Evolutionary conservation across 2,113 vertebrate genomes (phyloP), one percentile per base, ranked within the genome.

Genomic region (Cyprinodon tularosa): DNA sequence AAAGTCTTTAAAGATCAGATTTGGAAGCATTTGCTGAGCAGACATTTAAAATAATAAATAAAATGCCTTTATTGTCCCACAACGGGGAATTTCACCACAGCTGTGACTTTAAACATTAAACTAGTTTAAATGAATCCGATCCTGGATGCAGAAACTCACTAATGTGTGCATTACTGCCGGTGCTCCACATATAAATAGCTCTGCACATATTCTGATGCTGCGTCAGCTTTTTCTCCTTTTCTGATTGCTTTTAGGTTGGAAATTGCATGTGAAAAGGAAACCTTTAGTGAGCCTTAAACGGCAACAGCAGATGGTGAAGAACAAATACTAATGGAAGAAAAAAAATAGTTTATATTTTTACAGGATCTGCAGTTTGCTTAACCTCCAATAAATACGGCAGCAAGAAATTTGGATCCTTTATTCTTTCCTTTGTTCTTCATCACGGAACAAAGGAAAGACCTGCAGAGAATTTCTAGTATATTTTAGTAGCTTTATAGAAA

Each of bases 71-170:
- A 29, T 29, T 29, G 29, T 29, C 29, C 29, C 29, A 29, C 29
- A 29, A 29, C 29, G 29, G 29, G 29, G 29, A 29, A 29, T 29
- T 29, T 48, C 10, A 74, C 1, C 53, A 20, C 22, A 44, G 37
- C 38, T 36, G 11, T 68, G 38, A 65, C 20, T 48, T 39, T 22
- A 64, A 65, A 72, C 14, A 44, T 61, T 36, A 42, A 15, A 14
- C 44, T 57, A 47, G 36, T 50, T 66, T 68, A 69, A 76, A 48
- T 68, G 22, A 80, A 74, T 71, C 60, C 66, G 61, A 65, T 44
- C 67, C 68, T 4, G 15, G 22, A 63, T 36, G 68, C 17, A 72
- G 22, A 38, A 68, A 45, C 13, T 17, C 74, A 38, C 66, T 42
- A 13, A 17, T 17, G 50, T n/a, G 17, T 20, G 7, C 8, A 53